A percentile compares a stretch with the other conserved stretches of the same genome.
These are phyloP conservation scores for Passer montanus DNA, from an alignment of 2,113 vertebrate species.

Conservation along the genomic window DNA sequence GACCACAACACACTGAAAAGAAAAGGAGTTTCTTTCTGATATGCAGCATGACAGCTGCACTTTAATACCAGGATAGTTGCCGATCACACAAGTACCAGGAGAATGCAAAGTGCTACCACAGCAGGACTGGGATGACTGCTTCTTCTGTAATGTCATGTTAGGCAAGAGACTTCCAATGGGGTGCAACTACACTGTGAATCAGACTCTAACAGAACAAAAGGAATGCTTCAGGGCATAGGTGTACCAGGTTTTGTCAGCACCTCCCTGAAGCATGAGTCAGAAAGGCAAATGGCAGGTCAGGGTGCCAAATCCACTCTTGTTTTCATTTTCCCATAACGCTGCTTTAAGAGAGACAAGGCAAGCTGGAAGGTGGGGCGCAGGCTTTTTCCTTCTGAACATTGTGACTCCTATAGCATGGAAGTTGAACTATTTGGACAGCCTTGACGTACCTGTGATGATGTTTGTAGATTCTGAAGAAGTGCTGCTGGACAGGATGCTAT, in stretches of 20 bases:
- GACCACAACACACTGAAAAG: background rate
- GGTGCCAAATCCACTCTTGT: background rate
- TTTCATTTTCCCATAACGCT: background rate
- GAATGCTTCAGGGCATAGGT: background rate
- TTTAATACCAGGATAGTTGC: background rate
- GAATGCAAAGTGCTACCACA: background rate
- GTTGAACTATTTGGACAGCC: background rate
- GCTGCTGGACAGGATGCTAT: background rate
- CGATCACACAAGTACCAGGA: background rate
- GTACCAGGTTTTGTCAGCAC: background rate
- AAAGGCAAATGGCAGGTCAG: background rate
- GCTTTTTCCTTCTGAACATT: background rate
- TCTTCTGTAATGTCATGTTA: background rate
- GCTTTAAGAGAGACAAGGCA: background rate
- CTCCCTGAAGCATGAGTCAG: background rate
- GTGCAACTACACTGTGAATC: background rate
- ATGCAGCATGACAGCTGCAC: background rate
- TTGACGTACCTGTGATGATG: background rate
- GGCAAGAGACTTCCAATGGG: background rate
- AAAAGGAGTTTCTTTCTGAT: background rate
- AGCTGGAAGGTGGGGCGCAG: background rate
- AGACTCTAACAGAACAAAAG: background rate
- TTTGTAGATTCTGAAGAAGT: background rate
- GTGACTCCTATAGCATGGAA: background rate
- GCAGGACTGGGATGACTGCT: background rate